phyloP scores from a whole-genome alignment of 2,888 invertebrate species.

The Meta bourneti region DNA sequence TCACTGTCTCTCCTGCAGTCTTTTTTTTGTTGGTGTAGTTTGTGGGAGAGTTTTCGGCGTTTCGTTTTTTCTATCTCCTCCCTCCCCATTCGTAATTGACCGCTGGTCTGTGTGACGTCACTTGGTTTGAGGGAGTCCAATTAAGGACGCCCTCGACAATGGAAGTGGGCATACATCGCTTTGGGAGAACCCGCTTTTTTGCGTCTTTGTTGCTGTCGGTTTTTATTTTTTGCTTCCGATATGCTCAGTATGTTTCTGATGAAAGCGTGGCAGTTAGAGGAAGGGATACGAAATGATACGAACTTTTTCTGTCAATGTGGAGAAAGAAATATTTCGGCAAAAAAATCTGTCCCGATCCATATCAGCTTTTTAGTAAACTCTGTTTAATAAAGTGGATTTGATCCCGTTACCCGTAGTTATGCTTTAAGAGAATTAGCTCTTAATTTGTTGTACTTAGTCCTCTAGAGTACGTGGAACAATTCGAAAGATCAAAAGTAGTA shows the following conservation, averaged over 20 bases:
- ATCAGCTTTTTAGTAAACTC: no score
- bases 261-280: not conserved
- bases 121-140: slow-evolving; percentile 69
- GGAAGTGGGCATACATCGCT: slow-evolving; percentile 40
- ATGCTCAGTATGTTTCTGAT: not conserved
- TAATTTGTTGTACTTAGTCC: no score
- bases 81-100: slow-evolving; percentile 50
- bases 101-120: slow-evolving; percentile 67
- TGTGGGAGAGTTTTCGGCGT: not conserved
- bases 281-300: not conserved
- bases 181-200: slow-evolving; percentile 6
- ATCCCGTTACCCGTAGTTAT: no score
- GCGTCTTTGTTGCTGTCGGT: not conserved
- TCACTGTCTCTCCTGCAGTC: not conserved
- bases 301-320: no score
- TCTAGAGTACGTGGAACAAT: no score
- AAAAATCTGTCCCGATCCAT: not conserved
- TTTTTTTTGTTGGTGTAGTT: slow-evolving; percentile 28
- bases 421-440: no score
- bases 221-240: not conserved
- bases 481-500: no score
- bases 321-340: not conserved
- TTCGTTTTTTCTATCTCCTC: not conserved
- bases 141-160: slow-evolving; percentile 61
- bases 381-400: no score